phyloP scores from a whole-genome alignment of 2,113 vertebrate genomes.

The Ctenodactylus gundi region DNA sequence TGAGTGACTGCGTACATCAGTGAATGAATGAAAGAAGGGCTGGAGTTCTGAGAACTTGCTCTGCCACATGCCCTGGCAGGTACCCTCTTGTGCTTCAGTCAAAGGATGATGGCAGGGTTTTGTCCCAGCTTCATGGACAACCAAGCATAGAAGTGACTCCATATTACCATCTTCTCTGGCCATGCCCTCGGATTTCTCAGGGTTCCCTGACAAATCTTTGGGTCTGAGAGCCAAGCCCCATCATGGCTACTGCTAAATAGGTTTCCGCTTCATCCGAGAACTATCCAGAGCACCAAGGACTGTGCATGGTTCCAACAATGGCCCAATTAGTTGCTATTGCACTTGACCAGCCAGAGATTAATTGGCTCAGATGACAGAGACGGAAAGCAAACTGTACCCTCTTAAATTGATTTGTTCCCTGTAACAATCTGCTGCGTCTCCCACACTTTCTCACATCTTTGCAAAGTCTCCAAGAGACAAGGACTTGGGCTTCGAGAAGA shows the following conservation, averaged over 20 bases:
- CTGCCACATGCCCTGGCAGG: neutral
- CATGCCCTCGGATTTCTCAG: neutral
- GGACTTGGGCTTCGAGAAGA: neutral
- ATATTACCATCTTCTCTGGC: neutral
- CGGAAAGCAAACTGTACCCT: constrained; percentile 6
- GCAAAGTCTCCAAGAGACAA: constrained; percentile 19
- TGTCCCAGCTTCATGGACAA: neutral
- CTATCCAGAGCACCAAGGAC: neutral
- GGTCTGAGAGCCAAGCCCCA: neutral
- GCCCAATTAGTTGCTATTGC: constrained; percentile 28
- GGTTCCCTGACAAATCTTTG: neutral
- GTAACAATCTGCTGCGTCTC: neutral
- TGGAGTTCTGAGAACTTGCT: neutral
- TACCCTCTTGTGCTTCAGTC: neutral
- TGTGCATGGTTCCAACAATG: neutral
- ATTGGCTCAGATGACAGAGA: constrained; percentile 54
- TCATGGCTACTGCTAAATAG: neutral
- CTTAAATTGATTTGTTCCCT: constrained; percentile 7
- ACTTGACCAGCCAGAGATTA: constrained; percentile 28
- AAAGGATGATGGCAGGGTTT: neutral
- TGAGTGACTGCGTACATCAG: neutral
- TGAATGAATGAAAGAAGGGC: neutral
- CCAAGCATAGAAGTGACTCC: neutral
- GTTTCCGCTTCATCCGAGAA: neutral
- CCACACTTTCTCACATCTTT: neutral